phyloP scores from a whole-genome alignment of 2,888 invertebrate species.

The Lycophotia porphyrea region DNA sequence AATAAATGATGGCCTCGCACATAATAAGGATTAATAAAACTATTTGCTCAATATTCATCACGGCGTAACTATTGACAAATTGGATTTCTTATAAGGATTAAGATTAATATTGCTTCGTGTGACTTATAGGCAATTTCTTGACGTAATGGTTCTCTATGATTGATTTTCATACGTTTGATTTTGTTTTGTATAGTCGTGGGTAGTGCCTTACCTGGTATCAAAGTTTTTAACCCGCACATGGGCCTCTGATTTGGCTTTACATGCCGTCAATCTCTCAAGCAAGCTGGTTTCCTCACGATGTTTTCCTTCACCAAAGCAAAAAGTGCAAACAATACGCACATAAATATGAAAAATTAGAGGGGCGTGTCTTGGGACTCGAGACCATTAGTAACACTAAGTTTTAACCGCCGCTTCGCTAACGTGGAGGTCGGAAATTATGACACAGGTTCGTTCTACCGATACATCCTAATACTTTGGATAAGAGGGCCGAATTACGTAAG shows the following conservation, averaged over 20 bases:
- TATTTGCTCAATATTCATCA: constrained; percentile 31
- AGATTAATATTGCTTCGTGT: constrained; percentile 16
- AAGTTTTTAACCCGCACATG: too few relatives aligned
- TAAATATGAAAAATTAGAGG: too few relatives aligned
- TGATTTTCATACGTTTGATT: neutral
- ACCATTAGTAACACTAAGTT: neutral
- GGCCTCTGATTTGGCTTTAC: too few relatives aligned
- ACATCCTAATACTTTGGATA: neutral
- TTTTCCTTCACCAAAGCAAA: too few relatives aligned
- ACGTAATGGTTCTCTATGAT: neutral
- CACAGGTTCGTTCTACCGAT: neutral
- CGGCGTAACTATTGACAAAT: constrained; percentile 29
- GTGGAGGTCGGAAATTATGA: neutral
- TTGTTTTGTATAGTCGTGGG: neutral
- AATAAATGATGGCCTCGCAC: constrained; percentile 37
- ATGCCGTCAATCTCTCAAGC: too few relatives aligned
- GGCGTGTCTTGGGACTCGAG: too few relatives aligned
- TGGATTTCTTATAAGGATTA: constrained; percentile 30
- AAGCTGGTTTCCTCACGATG: too few relatives aligned
- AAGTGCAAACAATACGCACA: too few relatives aligned
- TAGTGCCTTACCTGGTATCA: too few relatives aligned
- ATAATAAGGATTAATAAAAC: constrained; percentile 38
- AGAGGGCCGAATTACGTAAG: neutral
- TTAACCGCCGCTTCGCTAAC: neutral
- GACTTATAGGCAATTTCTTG: constrained; percentile 3